Evolutionary conservation across 2,888 invertebrate genomes (phyloP), one percentile per base, ranked within the genome.

Genomic region (Thysanoteuthis rhombus): DNA sequence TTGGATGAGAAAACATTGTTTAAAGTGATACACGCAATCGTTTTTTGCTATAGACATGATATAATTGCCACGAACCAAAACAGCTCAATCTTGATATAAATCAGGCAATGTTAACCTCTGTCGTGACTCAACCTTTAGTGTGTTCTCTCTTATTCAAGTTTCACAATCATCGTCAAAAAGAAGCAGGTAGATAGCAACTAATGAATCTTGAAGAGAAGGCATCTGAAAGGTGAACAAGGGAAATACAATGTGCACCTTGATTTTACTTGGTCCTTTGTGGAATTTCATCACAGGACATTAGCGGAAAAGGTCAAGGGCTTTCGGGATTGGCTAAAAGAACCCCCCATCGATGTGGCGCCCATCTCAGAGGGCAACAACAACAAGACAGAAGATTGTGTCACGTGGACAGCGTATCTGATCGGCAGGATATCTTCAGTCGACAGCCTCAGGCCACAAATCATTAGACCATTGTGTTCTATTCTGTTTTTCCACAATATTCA

Each of bases 61-160:
- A 75, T 75, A 75, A 75, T 75, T 75, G 75, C n/a, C n/a, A 36
- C 75, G 75, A 75, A 75, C n/a, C 75, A 25, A 58, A 58, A 58
- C 58, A 25, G 58, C 32, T 58, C 8, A 12, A 75, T 75, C 19
- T 75, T 75, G 75, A n/a, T 75, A 36, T 75, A n/a, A 75, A 75
- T 75, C 75, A n/a, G 75, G 16, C n/a, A 75, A 75, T 75, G 75
- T 75, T 75, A 75, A 75, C 75, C 75, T 75, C 75, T 75, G n/a
- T 75, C 75, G 75, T 75, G 75, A 75, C 75, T 75, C 75, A 75
- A 75, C 75, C 75, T 75, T 75, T 75, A 75, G 75, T 75, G n/a
- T 25, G n/a, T 36, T 75, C 75, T 75, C n/a, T 75, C n/a, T 75
- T 12, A 75, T 75, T 75, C 12, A 75, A n/a, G n/a, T 75, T 75